Evolutionary conservation across 2,113 vertebrate genomes (phyloP), one percentile per base, ranked within the genome.

Genomic region (Trogon surrucura): DNA sequence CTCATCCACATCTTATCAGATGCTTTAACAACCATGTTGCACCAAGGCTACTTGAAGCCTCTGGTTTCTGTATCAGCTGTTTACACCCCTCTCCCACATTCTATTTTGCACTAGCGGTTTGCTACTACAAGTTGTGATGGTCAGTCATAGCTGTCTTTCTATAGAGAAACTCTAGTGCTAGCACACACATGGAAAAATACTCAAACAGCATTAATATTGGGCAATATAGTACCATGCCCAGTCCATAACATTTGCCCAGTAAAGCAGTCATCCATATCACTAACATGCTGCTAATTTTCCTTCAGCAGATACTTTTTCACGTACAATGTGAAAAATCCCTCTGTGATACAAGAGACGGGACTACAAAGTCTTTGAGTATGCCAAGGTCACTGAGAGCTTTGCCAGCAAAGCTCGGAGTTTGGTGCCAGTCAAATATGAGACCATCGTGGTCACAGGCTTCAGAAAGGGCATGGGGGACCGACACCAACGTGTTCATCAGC

Each of bases 341-440:
- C 98, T 99, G 54, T 98, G 97, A 11, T 97, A 98, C 61, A 99
- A 99, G 91, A 98, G 98, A 72, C 97, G 99, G 6, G 99, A 99
- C 58, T 99, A 98, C 98, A 97, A 98, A 96, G 99, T 98, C 32
- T 98, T 99, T 1, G 99, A 99, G 97, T 99, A 99, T 98, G 97
- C 98, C 67, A 99, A 99, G 97, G 97, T 98, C 17, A 98, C 98
- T 0, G 99, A 99, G 97, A 99, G 99, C 96, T 99, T 99, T 5
- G 98, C 98, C 96, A 99, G 99, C 95, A 99, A 98, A 91, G 97
- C 99, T 62, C 98, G 99, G 89, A 99, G 99, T 98, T 91, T 99
- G 92, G 98, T 99, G 64, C 99, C 99, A 0, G 98, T 99, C 88
- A 99, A 99, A 87, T 99, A 99, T 0, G 99, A 99, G 97, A 98